These are phyloP conservation scores for Phenacoccus solenopsis DNA, from an alignment of 1,140 invertebrate genomes.

Conservation along the genomic window DNA sequence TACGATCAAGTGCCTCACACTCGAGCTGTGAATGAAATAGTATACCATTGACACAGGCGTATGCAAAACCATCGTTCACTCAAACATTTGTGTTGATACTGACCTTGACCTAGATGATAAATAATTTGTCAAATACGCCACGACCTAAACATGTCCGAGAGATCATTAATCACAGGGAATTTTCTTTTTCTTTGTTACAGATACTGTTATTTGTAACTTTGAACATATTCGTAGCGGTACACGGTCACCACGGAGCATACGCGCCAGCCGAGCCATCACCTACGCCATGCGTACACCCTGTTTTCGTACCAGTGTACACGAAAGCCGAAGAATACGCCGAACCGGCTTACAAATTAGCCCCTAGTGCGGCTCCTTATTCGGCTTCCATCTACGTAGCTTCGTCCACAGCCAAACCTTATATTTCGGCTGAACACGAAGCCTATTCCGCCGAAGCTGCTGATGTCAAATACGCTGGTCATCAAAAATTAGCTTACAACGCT, in stretches of 20 bases:
- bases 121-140: background rate
- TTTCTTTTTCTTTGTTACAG: background rate
- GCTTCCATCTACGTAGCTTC: background rate
- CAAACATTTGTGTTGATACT: too few relatives aligned
- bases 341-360: background rate
- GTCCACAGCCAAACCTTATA: background rate
- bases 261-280: background rate
- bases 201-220: constrained; percentile 1
- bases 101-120: background rate
- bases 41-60: too few relatives aligned
- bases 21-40: too few relatives aligned
- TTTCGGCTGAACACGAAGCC: background rate
- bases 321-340: background rate
- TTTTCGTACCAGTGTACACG: background rate
- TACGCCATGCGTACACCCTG: background rate
- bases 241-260: constrained; percentile 5
- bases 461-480: background rate
- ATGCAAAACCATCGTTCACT: too few relatives aligned
- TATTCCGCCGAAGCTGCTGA: background rate
- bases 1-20: too few relatives aligned
- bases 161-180: background rate
- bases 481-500: background rate
- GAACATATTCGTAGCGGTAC: background rate
- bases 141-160: background rate
- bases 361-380: background rate